phyloP scores from a whole-genome alignment of 2,113 vertebrate species.

The Cyanoliseus patagonus region DNA sequence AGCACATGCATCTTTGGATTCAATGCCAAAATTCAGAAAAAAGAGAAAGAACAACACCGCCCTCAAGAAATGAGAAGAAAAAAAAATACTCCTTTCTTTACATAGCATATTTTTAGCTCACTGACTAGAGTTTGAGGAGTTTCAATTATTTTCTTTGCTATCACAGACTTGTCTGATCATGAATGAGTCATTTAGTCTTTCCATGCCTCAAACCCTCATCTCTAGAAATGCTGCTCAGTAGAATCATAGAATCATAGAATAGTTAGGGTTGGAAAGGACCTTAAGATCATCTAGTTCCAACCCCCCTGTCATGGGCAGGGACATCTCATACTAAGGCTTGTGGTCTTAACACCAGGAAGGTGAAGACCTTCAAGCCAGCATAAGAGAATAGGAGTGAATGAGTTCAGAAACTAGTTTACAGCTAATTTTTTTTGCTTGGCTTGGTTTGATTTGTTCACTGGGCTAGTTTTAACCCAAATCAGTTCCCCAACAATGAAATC shows the following conservation, averaged over 20 bases:
- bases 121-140: background rate
- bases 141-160: constrained; percentile 27
- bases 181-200: background rate
- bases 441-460: background rate
- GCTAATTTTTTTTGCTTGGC: background rate
- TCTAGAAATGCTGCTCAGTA: background rate
- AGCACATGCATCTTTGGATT: background rate
- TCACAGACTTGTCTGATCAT: background rate
- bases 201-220: background rate
- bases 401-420: background rate
- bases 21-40: background rate
- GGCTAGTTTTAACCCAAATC: background rate
- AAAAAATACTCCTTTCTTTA: background rate
- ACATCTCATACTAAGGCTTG: background rate
- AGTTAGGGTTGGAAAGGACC: too few relatives aligned
- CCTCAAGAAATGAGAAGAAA: background rate
- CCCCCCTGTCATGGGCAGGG: too few relatives aligned
- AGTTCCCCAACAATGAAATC: background rate
- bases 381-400: background rate
- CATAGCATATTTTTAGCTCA: background rate
- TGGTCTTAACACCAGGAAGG: background rate
- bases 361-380: background rate
- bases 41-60: background rate
- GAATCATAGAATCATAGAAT: too few relatives aligned
- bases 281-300: too few relatives aligned